Evolutionary conservation across 2,888 invertebrate genomes (phyloP).

Genomic region (Salpingus planirostris): DNA sequence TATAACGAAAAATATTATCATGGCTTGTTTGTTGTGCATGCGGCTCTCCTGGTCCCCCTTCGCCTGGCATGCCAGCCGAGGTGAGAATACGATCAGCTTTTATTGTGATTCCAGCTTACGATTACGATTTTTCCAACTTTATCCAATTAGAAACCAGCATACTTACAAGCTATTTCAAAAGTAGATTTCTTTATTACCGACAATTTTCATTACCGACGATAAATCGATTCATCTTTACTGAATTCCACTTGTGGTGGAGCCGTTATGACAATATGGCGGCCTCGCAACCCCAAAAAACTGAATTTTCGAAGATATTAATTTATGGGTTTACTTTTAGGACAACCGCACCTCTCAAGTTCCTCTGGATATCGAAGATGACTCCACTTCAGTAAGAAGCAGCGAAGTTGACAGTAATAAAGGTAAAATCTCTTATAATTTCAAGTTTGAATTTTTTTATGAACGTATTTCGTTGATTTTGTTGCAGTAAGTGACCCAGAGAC

Average conservation of each 20-base stretch:
- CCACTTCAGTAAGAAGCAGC: slow-evolving; percentile 73
- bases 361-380: slow-evolving; percentile 88
- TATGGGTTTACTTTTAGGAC: slow-evolving; percentile 52
- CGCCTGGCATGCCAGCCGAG: slow-evolving; percentile 40
- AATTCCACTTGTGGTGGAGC: too few species aligned
- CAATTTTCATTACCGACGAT: too few species aligned
- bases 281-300: too few species aligned
- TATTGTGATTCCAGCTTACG: too few species aligned
- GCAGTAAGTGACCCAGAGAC: slow-evolving; percentile 42
- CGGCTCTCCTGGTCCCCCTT: slow-evolving; percentile 47
- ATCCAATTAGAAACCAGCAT: too few species aligned
- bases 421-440: slow-evolving; percentile 33
- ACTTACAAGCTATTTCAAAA: too few species aligned
- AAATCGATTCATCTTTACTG: too few species aligned
- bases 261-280: too few species aligned
- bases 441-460: slow-evolving; percentile 2
- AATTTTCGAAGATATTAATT: too few species aligned
- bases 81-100: too few species aligned
- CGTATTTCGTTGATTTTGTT: slow-evolving; percentile 18
- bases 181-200: too few species aligned
- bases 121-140: too few species aligned
- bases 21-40: slow-evolving; percentile 49
- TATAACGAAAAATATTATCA: slow-evolving; percentile 28
- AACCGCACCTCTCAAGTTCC: slow-evolving; percentile 83
- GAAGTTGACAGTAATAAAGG: slow-evolving; percentile 76